Conservation (phyloP, 2,113 vertebrate genomes). For the Barnardius zonarius region DNA sequence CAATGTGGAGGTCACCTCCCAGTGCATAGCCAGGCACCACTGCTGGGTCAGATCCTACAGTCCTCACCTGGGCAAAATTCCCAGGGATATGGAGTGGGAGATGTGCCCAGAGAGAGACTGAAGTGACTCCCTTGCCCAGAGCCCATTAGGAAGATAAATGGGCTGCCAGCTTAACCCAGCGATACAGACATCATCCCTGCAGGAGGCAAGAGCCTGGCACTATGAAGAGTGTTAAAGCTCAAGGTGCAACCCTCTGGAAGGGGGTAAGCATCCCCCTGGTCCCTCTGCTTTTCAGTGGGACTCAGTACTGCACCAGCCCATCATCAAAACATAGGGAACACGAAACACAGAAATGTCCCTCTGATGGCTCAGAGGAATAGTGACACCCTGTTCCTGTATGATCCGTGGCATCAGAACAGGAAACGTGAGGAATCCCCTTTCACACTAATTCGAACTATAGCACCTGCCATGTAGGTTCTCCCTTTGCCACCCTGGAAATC, state of each 20-base stretch:
- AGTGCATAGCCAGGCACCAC: rapidly evolving
- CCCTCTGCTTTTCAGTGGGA: neutral
- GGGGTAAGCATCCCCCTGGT: neutral
- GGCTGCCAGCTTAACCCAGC: neutral
- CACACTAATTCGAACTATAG: neutral
- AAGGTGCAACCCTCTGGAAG: neutral
- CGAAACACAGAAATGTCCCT: neutral
- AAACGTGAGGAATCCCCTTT: neutral
- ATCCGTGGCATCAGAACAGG: neutral
- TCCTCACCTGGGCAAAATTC: neutral
- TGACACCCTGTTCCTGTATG: neutral
- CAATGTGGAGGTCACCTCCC: neutral
- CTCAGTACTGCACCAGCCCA: rapidly evolving
- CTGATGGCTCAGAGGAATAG: neutral
- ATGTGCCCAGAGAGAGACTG: neutral
- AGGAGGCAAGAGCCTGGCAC: neutral
- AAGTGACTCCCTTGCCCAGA: neutral
- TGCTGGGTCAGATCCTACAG: neutral
- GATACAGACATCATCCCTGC: neutral
- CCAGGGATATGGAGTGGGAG: neutral
- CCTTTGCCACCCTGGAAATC: neutral
- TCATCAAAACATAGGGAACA: neutral
- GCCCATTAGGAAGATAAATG: neutral
- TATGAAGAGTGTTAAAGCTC: neutral
- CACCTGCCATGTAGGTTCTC: neutral